Evolutionary conservation across 2,113 vertebrate species (phyloP).

Genomic region (Rhodinocichla rosea): DNA sequence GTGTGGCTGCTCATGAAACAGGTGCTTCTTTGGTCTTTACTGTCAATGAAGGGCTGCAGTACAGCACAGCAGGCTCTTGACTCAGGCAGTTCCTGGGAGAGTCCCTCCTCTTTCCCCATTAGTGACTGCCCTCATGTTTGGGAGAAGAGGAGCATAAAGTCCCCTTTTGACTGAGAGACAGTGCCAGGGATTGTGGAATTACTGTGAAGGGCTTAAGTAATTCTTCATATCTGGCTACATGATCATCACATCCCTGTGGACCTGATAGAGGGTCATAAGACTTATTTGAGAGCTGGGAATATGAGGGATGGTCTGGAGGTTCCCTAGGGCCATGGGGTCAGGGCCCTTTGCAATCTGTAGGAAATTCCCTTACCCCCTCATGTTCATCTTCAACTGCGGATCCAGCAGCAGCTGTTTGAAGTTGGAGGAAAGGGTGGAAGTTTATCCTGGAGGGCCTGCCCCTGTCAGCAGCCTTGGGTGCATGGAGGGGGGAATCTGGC

Average conservation of each 20-base stretch:
- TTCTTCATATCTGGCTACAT: not conserved
- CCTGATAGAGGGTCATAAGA: not conserved
- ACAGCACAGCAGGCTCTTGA: not conserved
- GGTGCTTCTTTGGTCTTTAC: not conserved
- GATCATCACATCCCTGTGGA: not conserved
- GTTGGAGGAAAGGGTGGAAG: not conserved
- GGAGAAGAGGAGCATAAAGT: not conserved
- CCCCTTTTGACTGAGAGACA: not conserved
- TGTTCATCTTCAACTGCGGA: rapidly evolving
- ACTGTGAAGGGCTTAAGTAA: not conserved
- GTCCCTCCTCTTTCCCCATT: not conserved
- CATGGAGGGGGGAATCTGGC: not conserved
- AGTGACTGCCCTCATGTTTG: not conserved
- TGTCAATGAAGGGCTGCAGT: not conserved
- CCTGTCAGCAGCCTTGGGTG: not conserved
- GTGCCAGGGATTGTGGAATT: not conserved
- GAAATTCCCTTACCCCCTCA: not conserved
- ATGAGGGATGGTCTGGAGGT: not conserved
- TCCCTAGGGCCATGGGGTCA: not conserved
- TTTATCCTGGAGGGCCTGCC: not conserved
- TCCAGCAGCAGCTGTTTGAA: not conserved
- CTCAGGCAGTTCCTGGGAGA: not conserved
- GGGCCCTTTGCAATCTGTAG: not conserved
- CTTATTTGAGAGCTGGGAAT: not conserved
- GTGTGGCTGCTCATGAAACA: not conserved